phyloP scores from a whole-genome alignment of 1,140 invertebrate species.

The Drosophila nigrodunni region DNA sequence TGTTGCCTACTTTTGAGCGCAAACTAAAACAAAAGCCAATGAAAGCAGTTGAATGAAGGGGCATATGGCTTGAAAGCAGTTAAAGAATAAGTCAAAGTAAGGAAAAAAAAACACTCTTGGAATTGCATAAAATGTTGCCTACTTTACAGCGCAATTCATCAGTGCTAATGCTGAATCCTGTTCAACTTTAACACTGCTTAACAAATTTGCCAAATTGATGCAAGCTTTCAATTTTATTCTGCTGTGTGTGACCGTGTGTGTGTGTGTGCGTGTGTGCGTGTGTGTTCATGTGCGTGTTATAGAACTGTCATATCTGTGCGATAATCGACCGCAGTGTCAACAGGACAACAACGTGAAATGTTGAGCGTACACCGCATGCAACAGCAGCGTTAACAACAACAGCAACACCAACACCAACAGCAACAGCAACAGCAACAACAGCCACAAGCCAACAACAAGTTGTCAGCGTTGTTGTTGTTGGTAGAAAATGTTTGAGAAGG shows the following conservation, averaged over 20 bases:
- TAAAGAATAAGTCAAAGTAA: no score
- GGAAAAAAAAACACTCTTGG: no score
- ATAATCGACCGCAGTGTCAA: conserved; percentile 77
- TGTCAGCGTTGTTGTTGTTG: conserved; percentile 13
- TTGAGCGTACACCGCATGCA: conserved; percentile 31
- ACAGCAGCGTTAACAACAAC: conserved; percentile 33
- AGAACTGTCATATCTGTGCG: conserved; percentile 61
- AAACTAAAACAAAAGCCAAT: no score
- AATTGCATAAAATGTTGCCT: neutral
- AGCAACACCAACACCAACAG: conserved; percentile 40
- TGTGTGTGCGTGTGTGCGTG: conserved; percentile 6
- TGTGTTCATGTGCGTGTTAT: conserved; percentile 18
- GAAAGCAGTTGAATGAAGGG: no score
- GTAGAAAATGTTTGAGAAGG: conserved; percentile 58
- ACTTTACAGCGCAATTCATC: neutral
- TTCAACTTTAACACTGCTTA: neutral
- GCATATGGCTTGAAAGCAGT: no score
- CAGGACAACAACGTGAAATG: conserved; percentile 46
- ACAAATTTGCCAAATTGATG: conserved; percentile 9
- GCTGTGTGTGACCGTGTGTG: conserved; percentile 6
- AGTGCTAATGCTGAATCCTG: neutral
- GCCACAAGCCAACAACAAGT: conserved; percentile 18
- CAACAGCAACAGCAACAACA: conserved; percentile 30
- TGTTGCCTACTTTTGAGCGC: conserved; percentile 31
- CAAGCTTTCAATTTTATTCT: neutral